Conservation (phyloP, 2,797 vertebrate genomes). For the Tangara arthus region DNA sequence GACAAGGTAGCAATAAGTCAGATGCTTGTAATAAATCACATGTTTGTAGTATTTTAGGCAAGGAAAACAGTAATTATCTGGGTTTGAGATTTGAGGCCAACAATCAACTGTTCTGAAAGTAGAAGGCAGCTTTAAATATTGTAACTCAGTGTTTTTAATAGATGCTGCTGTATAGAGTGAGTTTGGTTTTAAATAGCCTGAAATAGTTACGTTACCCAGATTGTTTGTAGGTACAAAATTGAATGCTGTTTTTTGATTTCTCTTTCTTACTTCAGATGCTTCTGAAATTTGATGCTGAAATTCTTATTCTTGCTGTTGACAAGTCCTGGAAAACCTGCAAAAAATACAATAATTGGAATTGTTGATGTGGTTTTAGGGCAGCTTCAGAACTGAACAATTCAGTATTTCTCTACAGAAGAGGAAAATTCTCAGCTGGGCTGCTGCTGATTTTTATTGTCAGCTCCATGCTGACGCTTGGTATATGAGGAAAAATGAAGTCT, state of each 20-base stretch:
- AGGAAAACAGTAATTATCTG: background rate
- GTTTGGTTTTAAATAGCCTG: background rate
- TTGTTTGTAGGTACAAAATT: background rate
- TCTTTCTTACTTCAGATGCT: background rate
- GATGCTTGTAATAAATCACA: background rate
- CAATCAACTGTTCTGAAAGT: background rate
- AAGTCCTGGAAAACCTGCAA: background rate
- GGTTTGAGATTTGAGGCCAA: background rate
- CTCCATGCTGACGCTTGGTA: background rate
- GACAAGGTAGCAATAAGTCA: background rate
- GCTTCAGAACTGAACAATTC: background rate
- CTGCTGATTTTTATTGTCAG: background rate
- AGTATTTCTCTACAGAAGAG: background rate
- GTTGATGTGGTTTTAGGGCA: background rate
- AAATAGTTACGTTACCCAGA: background rate
- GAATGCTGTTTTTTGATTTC: background rate
- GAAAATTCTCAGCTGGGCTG: background rate
- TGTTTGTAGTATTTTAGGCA: background rate
- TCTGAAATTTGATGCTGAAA: background rate
- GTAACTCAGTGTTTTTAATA: rapidly evolving
- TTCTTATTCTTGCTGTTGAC: background rate
- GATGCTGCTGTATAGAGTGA: background rate
- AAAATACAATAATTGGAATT: background rate
- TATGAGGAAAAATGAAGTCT: background rate
- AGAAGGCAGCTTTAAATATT: background rate